phyloP scores from a whole-genome alignment of 2,888 invertebrate genomes.

The Imbricaverruca yamaguchii region DNA sequence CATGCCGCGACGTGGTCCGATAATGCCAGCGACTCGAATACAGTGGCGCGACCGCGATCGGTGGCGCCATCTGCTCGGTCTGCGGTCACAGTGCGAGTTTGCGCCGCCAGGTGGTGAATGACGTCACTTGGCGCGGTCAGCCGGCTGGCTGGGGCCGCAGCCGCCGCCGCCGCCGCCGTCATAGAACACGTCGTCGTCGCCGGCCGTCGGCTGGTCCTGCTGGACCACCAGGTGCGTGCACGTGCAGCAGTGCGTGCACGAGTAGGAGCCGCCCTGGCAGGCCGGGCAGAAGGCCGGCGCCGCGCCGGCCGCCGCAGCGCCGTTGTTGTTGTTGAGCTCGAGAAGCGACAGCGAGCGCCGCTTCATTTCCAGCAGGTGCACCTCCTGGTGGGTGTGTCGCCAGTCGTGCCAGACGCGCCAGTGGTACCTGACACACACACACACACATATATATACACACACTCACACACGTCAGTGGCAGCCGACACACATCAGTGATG shows the following conservation, averaged over 20 bases:
- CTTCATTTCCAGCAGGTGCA: constrained; percentile 15
- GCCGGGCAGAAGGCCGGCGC: background rate
- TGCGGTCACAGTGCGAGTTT: no score
- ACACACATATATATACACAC: no score
- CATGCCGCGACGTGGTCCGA: no score
- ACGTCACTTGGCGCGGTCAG: background rate
- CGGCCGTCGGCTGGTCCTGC: background rate
- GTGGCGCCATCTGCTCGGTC: no score
- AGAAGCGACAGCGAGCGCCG: background rate
- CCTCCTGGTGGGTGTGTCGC: constrained; percentile 12
- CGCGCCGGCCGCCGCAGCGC: background rate
- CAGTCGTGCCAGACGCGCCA: constrained; percentile 12
- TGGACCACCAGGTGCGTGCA: background rate
- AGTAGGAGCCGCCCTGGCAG: constrained; percentile 7
- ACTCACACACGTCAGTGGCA: no score
- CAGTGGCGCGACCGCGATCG: no score
- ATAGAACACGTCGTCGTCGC: background rate
- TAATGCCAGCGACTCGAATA: no score
- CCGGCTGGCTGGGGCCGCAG: background rate
- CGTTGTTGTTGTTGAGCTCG: background rate
- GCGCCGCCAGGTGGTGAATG: no score
- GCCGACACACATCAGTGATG: no score
- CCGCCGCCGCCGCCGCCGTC: background rate
- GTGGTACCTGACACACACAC: constrained; percentile 2
- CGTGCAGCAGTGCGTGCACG: background rate